Conservation (phyloP, 2,797 vertebrate genomes). For the Austrolebias charrua region DNA sequence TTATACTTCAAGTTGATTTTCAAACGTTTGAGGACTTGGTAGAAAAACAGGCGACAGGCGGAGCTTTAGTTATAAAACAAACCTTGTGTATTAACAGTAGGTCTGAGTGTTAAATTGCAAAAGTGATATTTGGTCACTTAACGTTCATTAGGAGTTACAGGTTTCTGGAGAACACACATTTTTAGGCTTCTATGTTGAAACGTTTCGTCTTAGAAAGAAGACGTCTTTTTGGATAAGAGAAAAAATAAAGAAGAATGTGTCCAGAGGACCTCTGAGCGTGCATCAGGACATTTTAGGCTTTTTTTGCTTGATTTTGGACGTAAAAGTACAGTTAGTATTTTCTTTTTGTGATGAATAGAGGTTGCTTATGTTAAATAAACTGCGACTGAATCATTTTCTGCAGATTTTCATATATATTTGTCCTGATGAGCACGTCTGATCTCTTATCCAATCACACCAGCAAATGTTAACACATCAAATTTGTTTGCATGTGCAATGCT, state of each 20-base stretch:
- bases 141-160: slow-evolving; percentile 6
- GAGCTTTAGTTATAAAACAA: too few relatives aligned
- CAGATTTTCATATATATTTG: neutral
- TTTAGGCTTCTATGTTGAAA: neutral
- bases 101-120: neutral
- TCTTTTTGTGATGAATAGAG: neutral
- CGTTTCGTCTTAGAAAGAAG: too few relatives aligned
- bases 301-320: slow-evolving; percentile 2
- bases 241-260: too few relatives aligned
- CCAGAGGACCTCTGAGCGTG: too few relatives aligned
- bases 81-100: neutral
- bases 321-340: neutral
- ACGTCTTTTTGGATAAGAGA: too few relatives aligned
- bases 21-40: too few relatives aligned
- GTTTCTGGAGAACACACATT: neutral
- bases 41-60: too few relatives aligned
- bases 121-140: slow-evolving; percentile 11
- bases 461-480: slow-evolving; percentile 15
- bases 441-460: slow-evolving; percentile 1
- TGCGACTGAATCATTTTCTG: neutral
- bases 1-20: too few relatives aligned
- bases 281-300: neutral
- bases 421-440: neutral
- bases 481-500: slow-evolving; percentile 8
- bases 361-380: slow-evolving; percentile 1